Percentiles rank a stretch among this genome's conserved stretches.
phyloP scores from a whole-genome alignment of 2,113 vertebrate species.

The Lophius piscatorius region DNA sequence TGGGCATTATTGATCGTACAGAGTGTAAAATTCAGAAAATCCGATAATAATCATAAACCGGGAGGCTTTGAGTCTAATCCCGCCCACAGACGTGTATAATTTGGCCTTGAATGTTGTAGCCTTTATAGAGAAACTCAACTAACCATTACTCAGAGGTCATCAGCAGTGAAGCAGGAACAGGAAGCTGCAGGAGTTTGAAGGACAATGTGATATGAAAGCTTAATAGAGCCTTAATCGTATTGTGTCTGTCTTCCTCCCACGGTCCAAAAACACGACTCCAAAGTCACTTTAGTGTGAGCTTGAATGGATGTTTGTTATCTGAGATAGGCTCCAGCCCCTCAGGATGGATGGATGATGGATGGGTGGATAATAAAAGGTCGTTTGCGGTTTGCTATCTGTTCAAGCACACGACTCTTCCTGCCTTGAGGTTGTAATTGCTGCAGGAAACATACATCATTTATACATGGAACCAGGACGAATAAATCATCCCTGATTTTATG shows the following conservation, averaged over 20 bases:
- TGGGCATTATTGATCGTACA: too few species aligned
- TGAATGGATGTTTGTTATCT: too few species aligned
- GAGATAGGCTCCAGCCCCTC: too few species aligned
- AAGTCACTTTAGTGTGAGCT: too few species aligned
- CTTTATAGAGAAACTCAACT: constrained; percentile 24
- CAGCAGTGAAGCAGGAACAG: not conserved
- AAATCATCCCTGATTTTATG: constrained; percentile 41
- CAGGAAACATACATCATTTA: constrained; percentile 46
- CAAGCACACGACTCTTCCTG: constrained; percentile 15
- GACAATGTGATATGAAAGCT: constrained; percentile 9
- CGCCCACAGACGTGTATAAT: constrained; percentile 14
- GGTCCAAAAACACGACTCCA: too few species aligned
- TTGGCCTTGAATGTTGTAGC: constrained; percentile 18
- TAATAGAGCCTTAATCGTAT: not conserved
- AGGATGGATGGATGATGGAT: too few species aligned
- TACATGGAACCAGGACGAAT: constrained; percentile 24
- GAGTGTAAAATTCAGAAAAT: too few species aligned
- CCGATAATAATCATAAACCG: too few species aligned
- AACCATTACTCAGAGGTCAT: constrained; percentile 26
- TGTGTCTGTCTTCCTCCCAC: too few species aligned
- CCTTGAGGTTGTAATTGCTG: constrained; percentile 19
- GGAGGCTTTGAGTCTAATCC: too few species aligned
- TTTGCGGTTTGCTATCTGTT: constrained; percentile 24
- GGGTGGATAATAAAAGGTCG: constrained; percentile 21
- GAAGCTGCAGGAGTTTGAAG: constrained; percentile 38